Conservation (phyloP, 2,113 vertebrate species). For the Alethe diademata region DNA sequence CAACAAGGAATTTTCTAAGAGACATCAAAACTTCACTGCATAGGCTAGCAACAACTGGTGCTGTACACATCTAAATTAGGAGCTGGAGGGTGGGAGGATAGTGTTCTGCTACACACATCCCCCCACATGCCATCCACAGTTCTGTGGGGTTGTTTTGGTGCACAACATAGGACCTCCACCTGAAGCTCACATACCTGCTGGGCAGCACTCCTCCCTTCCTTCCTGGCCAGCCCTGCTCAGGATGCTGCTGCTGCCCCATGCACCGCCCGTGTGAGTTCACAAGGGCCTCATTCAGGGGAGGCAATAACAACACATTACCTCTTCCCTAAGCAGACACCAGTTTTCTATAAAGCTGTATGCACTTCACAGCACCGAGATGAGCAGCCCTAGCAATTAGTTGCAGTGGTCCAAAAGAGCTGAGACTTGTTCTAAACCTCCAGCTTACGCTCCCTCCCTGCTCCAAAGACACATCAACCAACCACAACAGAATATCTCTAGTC, state of each 20-base stretch:
- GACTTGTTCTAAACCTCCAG: neutral
- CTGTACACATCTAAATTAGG: neutral
- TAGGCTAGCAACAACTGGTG: neutral
- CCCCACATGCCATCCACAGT: accelerated
- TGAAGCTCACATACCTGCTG: neutral
- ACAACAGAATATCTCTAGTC: neutral
- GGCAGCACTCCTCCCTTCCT: neutral
- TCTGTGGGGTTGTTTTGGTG: neutral
- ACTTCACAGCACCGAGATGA: neutral
- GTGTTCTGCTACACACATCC: accelerated
- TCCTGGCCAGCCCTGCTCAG: neutral
- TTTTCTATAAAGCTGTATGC: neutral
- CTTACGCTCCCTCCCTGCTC: neutral
- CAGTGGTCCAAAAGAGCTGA: neutral
- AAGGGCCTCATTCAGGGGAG: accelerated
- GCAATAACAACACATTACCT: neutral
- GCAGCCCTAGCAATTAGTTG: neutral
- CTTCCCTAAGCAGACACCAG: neutral
- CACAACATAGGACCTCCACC: accelerated
- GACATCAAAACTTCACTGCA: neutral
- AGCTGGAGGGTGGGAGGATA: accelerated
- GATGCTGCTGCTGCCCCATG: accelerated
- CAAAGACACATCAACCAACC: neutral
- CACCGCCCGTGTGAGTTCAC: neutral
- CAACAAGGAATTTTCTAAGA: neutral